Base-by-base conservation (phyloP, 1,140 invertebrate genomes). In the Scaptomyza montana region DNA sequence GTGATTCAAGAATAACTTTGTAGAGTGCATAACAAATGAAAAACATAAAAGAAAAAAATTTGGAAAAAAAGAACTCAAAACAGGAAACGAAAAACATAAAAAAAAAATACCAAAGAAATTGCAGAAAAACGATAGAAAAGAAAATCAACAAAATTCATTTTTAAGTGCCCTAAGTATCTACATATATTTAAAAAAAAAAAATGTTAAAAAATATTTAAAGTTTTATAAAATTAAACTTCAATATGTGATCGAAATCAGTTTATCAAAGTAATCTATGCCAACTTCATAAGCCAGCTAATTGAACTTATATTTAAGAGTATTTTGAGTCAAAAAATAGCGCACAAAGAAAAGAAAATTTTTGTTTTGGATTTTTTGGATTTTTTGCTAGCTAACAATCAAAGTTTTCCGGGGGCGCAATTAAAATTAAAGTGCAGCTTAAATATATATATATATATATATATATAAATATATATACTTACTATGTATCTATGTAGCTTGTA, bases 351-450 rank as follows among this genome's bases (percentile, higher is more conserved):
- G 10, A 36, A 51, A 43, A 57, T 67, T 60, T 25, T 25, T 25
- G 2, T 39, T 41, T 39, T 19, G n/a, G 3, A 16, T 12, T 13
- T 21, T n/a, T n/a, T n/a, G n/a, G n/a, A n/a, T n/a, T n/a, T 41
- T 41, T 57, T 45, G 19, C 16, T 5, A 21, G 39, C 36, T 46
- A 21, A 45, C 36, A 54, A 39, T 16, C 53, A 60, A 54, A 56
- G 53, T 68, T 65, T 64, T 68, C 33, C n/a, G 63, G 43, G 51
- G n/a, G 39, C 25, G 65, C 65, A 68, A 68, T 68, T 61, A 68
- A 68, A 60, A 68, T 33, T 21, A 57, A 66, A 66, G 46, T 66
- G 63, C 54, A 50, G 45, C 33, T 30, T 28, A 57, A 57, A 51
- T 30, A 59, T 55, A 46, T 39, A 49, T 54, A 46, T 39, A 49